These are phyloP conservation scores for Eristalis arbustorum DNA, from an alignment of 2,888 invertebrate genomes.

Conservation along the genomic window DNA sequence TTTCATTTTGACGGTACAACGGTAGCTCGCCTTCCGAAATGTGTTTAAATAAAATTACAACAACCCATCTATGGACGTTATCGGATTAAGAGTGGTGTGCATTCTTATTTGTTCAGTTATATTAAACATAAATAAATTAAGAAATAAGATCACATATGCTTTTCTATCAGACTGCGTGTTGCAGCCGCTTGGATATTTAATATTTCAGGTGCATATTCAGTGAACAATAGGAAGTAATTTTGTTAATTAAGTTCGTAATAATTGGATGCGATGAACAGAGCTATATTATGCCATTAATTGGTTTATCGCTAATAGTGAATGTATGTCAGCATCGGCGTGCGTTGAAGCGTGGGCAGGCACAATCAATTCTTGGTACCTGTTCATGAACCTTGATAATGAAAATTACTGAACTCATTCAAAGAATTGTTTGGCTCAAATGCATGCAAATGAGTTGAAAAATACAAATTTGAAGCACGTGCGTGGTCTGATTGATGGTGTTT, in stretches of 20 bases:
- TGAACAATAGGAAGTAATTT: slow-evolving; percentile 24
- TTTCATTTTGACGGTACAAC: background rate
- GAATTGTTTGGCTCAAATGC: background rate
- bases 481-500: background rate
- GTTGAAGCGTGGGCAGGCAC: background rate
- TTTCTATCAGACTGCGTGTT: background rate
- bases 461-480: background rate
- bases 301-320: slow-evolving; percentile 27
- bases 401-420: background rate
- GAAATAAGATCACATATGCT: background rate
- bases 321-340: background rate
- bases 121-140: background rate
- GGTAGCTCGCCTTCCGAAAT: background rate
- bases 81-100: background rate
- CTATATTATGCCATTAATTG: slow-evolving; percentile 48
- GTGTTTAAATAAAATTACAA: background rate
- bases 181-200: background rate
- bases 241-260: slow-evolving; percentile 36
- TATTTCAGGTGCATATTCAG: background rate
- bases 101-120: background rate
- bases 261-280: slow-evolving; percentile 40
- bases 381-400: background rate
- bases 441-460: background rate
- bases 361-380: background rate
- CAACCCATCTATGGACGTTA: background rate